These are phyloP conservation scores for Apamea epomidion DNA, from an alignment of 2,888 invertebrate species.

Conservation along the genomic window DNA sequence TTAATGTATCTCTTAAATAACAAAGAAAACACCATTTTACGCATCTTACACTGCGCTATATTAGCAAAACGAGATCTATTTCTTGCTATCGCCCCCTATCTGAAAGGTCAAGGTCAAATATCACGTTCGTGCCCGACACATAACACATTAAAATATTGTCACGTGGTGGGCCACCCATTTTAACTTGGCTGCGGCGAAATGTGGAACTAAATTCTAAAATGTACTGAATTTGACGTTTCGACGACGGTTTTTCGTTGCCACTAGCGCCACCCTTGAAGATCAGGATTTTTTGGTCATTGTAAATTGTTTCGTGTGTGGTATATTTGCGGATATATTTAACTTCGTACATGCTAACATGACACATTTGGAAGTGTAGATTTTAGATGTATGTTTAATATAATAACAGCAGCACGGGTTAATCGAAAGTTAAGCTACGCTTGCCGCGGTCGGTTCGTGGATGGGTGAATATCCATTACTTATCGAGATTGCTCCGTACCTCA, in stretches of 20 bases:
- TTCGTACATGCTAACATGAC: constrained; percentile 11
- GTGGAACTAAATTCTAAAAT: constrained; percentile 16
- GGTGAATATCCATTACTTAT: no score
- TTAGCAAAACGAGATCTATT: constrained; percentile 1
- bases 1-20: neutral
- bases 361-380: constrained; percentile 1
- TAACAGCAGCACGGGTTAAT: neutral
- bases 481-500: no score
- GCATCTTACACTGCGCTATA: neutral
- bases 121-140: constrained; percentile 13
- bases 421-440: neutral
- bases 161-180: constrained; percentile 13
- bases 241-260: neutral
- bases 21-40: no score
- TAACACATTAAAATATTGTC: constrained; percentile 21
- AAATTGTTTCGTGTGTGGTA: constrained; percentile 3
- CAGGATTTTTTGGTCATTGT: neutral
- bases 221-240: constrained; percentile 30
- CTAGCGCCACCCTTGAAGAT: constrained; percentile 6
- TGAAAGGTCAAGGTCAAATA: constrained; percentile 28
- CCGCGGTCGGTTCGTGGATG: neutral
- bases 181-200: constrained; percentile 19
- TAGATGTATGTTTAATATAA: neutral
- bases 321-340: constrained; percentile 25
- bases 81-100: constrained; percentile 5